Evolutionary conservation across 2,797 vertebrate genomes (phyloP), one percentile per base, ranked within the genome.

Genomic region (Mallotus villosus): DNA sequence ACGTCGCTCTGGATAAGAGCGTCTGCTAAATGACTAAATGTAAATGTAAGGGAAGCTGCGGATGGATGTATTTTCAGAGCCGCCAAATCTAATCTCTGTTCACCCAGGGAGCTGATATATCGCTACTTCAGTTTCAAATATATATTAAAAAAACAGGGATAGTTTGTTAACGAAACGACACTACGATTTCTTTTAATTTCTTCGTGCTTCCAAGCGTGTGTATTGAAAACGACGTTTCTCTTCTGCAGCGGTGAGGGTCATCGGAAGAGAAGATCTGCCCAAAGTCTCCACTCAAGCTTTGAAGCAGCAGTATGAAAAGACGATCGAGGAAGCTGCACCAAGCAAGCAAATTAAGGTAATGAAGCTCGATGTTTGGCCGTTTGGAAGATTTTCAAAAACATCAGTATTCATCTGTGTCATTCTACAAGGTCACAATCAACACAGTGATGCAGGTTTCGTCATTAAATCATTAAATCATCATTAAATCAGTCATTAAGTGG

Each of bases 251-350:
- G 94, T 93, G 78, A 94, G 88, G 84, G 88, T 93, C 78, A 81
- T 92, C 70, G 93, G 91, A 74, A 95, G 93, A 5, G 92, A 97
- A 82, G 95, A 97, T 76, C 58, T 94, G 78, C 93, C 96, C 68
- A 96, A 96, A 85, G 87, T 96, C 89, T 97, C 96, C 74, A 93
- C 95, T 57, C 95, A 97, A 87, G 91, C 95, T 87, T 94, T 99
- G 90, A 98, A 97, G 88, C 86, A 98, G 81, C 96, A 98, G 67
- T 96, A 96, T 90, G 98, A 99, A 88, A 97, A 93, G 89, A 94
- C 89, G 63, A 91, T 93, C 63, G 93, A 91, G 80, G 93, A 93
- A 77, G 86, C 90, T 46, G 78, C 87, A 32, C 88, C 95, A 83
- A 89, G 92, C 79, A 98, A 96, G 87, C 94, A 95, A 87, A 90